These are phyloP conservation scores for Phrynocephalus vlangalii DNA, from an alignment of 2,797 vertebrate genomes.

Conservation along the genomic window DNA sequence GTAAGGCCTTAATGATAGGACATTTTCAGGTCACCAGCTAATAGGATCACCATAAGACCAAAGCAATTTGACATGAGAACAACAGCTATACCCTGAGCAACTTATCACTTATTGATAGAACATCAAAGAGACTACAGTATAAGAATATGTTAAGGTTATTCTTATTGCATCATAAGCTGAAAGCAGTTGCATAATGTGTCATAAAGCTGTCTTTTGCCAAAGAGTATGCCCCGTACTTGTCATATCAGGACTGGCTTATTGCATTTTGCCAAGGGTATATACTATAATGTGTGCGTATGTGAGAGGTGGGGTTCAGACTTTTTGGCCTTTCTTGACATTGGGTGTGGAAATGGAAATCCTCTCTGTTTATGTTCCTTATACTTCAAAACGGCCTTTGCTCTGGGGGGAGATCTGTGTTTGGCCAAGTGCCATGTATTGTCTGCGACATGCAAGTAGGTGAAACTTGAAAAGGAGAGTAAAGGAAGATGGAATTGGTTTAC, in stretches of 20 bases:
- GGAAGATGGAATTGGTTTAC: neutral
- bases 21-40: too few relatives aligned
- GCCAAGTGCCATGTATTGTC: neutral
- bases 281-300: neutral
- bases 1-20: too few relatives aligned
- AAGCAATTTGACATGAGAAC: too few relatives aligned
- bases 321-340: slow-evolving; percentile 10
- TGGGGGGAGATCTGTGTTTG: neutral
- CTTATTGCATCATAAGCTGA: neutral
- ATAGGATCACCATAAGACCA: too few relatives aligned
- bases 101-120: neutral
- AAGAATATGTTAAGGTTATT: neutral
- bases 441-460: neutral
- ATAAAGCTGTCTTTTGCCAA: neutral
- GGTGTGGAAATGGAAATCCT: slow-evolving; percentile 10
- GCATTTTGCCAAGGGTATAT: slow-evolving; percentile 16
- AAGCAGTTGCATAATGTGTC: slow-evolving; percentile 6
- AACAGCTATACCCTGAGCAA: neutral
- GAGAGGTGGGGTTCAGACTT: neutral
- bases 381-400: neutral
- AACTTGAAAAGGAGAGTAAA: neutral
- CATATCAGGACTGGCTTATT: neutral
- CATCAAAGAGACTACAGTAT: neutral
- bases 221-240: neutral
- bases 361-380: neutral